These are phyloP conservation scores for Pelecanus crispus DNA, from an alignment of 2,113 vertebrate genomes.

Conservation along the genomic window DNA sequence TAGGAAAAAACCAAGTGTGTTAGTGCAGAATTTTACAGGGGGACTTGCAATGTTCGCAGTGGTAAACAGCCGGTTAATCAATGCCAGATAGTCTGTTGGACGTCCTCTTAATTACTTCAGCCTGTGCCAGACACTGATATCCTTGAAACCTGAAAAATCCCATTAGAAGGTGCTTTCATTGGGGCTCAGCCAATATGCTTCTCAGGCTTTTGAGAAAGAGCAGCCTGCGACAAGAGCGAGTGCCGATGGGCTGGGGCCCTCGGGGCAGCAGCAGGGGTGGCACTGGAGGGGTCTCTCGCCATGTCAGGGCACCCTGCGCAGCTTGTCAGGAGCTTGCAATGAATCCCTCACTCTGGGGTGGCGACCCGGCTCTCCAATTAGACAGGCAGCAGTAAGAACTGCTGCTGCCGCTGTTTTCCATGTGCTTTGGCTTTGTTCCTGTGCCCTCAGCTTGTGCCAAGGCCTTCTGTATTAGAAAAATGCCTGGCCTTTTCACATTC, in stretches of 20 bases:
- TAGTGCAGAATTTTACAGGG: not conserved
- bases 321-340: not conserved
- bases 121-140: slow-evolving; percentile 39
- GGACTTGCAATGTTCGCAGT: not conserved
- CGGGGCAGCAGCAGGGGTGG: not conserved
- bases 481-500: slow-evolving; percentile 23
- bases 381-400: not conserved
- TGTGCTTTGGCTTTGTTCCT: slow-evolving; percentile 54
- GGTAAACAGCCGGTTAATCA: slow-evolving; percentile 33
- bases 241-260: not conserved
- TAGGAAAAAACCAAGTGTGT: not conserved
- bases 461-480: slow-evolving; percentile 25
- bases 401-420: slow-evolving; percentile 33
- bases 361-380: not conserved
- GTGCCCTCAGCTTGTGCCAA: slow-evolving; percentile 32
- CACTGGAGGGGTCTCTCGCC: not conserved
- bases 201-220: not conserved
- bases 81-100: slow-evolving; percentile 13
- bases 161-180: slow-evolving; percentile 50
- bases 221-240: fast-evolving
- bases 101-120: slow-evolving; percentile 28
- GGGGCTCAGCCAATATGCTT: not conserved
- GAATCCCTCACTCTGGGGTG: not conserved
- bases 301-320: not conserved
- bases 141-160: slow-evolving; percentile 53